These are phyloP conservation scores for Rutilus rutilus DNA, from an alignment of 2,113 vertebrate species.

Conservation along the genomic window DNA sequence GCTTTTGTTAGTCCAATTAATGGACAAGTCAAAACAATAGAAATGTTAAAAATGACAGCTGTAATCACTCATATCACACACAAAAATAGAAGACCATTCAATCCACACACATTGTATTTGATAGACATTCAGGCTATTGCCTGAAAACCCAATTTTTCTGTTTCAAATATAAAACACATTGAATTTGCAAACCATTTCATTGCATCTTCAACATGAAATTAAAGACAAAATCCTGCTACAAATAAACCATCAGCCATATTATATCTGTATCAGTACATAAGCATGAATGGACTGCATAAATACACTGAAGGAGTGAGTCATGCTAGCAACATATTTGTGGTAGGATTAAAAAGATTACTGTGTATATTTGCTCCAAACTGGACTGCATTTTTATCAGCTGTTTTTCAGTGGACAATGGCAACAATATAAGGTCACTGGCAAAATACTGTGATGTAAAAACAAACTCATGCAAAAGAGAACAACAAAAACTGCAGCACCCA, in stretches of 20 bases:
- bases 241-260: background rate
- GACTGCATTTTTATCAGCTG: constrained; percentile 16
- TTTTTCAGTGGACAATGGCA: constrained; percentile 4
- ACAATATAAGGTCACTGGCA: background rate
- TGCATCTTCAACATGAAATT: constrained; percentile 1
- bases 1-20: background rate
- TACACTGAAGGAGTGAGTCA: constrained; percentile 32
- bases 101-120: background rate
- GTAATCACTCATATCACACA: background rate
- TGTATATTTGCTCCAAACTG: background rate
- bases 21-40: background rate
- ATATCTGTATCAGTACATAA: constrained; percentile 14
- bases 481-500: constrained; percentile 9
- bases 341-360: constrained; percentile 18
- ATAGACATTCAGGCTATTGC: too few species aligned
- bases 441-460: background rate
- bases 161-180: background rate
- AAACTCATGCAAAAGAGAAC: background rate
- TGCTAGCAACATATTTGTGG: constrained; percentile 27
- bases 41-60: background rate
- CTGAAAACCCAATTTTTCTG: background rate
- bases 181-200: background rate
- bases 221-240: background rate
- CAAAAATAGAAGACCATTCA: background rate
- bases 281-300: constrained; percentile 24